Base-by-base conservation (phyloP, 2,797 vertebrate species). In the Galagoides demidoff region DNA sequence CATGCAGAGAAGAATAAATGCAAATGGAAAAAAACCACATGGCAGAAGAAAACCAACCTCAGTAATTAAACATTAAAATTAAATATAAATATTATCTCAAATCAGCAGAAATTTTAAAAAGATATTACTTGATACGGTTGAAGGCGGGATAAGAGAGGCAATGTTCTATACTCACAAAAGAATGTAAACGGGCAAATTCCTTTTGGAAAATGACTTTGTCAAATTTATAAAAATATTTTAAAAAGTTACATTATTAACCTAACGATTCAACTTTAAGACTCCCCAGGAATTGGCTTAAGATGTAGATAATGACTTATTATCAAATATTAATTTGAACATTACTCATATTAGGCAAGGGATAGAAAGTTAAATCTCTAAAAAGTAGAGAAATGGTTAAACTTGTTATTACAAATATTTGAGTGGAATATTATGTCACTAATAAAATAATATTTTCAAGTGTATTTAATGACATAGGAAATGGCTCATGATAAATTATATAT, bases 401-500 rank as follows among this genome's bases (percentile, higher is more conserved):
- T 83, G n/a, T 92, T 74, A 17, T 73, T 55, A 77, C 0, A 37
- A 66, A 66, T 55, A 91, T 92, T 89, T 77, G 45, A 70, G 68
- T n/a, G 27, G 5, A 85, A 77, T 43, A 78, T 37, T 88, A 37
- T 37, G 22, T 81, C 37, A 63, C 22, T 23, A 52, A 74, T n/a
- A 83, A 92, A 77, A 29, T 45, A 78, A 49, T 64, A 61, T 78
- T 89, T 77, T 52, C n/a, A 70, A 20, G 9, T 79, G 4, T 63
- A 55, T 19, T 78, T 55, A 83, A 86, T 70, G 39, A 64, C 66
- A 27, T 7, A 66, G n/a, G n/a, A 96, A 95, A 77, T 84, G 93
- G 11, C 17, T 84, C 43, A 52, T n/a, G 17, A 90, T 19, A 57
- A n/a, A 74, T 16, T 76, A 74, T 34, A 96, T 76, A 88, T 82